phyloP scores from a whole-genome alignment of 1,140 invertebrate species.

The Agrypnia vestita region DNA sequence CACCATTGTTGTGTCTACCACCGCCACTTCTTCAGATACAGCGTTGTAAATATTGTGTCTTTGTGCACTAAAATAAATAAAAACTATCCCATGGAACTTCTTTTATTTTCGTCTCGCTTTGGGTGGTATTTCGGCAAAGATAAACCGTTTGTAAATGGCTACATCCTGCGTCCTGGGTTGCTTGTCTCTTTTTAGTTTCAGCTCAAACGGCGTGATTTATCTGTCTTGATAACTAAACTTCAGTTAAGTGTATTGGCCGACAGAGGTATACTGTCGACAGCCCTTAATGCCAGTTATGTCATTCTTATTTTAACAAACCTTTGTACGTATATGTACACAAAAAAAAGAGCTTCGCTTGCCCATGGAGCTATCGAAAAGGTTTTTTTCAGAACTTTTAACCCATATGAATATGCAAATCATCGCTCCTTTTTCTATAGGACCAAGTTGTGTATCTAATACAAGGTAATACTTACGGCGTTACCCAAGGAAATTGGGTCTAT shows the following conservation, averaged over 20 bases:
- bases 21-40: not conserved
- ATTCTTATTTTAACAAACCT: too few relatives aligned
- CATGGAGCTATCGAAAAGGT: too few relatives aligned
- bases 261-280: conserved; percentile 1
- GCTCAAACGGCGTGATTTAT: conserved; percentile 19
- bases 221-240: not conserved
- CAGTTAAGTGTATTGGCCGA: conserved; percentile 1
- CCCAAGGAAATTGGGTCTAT: too few relatives aligned
- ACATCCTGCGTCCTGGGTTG: not conserved
- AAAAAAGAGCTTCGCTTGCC: too few relatives aligned
- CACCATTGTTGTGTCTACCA: conserved; percentile 1
- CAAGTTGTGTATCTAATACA: too few relatives aligned
- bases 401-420: too few relatives aligned
- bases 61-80: not conserved
- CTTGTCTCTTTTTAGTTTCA: not conserved
- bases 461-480: too few relatives aligned
- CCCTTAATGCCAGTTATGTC: too few relatives aligned
- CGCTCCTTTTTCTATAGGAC: too few relatives aligned
- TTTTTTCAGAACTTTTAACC: too few relatives aligned
- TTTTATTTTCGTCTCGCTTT: not conserved
- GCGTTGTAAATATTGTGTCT: conserved; percentile 35
- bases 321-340: too few relatives aligned
- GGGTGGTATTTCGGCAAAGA: conserved; percentile 10
- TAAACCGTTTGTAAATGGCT: not conserved
- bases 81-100: not conserved